Conservation (phyloP, 2,113 vertebrate species). For the Cyphomyrus discorhynchus region DNA sequence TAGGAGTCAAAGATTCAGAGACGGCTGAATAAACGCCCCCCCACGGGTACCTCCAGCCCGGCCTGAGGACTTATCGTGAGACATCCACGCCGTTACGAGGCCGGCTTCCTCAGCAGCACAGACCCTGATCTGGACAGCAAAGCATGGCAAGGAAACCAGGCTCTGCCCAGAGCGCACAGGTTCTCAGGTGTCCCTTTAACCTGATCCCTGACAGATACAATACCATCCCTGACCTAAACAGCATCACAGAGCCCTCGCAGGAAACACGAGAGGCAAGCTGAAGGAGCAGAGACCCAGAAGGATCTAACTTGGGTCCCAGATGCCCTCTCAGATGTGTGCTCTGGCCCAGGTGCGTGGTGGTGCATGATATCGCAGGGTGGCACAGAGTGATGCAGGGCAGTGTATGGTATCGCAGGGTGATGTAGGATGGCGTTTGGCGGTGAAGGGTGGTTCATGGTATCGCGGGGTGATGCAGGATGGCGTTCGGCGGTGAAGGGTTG, state of each 20-base stretch:
- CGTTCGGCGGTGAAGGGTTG: too few relatives aligned
- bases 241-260: neutral
- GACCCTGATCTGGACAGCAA: neutral
- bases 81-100: neutral
- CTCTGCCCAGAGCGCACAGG: neutral
- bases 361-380: too few relatives aligned
- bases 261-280: neutral
- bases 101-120: neutral
- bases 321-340: neutral
- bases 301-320: neutral
- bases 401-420: too few relatives aligned
- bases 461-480: too few relatives aligned
- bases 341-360: neutral
- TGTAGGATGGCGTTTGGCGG: too few relatives aligned
- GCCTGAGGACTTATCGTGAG: neutral
- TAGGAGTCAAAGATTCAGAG: neutral
- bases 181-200: neutral
- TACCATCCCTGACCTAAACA: neutral
- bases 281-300: neutral
- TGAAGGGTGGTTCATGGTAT: too few relatives aligned
- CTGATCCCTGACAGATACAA: neutral
- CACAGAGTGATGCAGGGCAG: too few relatives aligned
- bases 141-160: neutral
- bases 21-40: neutral
- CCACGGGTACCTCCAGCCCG: neutral